phyloP scores from a whole-genome alignment of 2,888 invertebrate genomes.

The Gymnocheta viridis region DNA sequence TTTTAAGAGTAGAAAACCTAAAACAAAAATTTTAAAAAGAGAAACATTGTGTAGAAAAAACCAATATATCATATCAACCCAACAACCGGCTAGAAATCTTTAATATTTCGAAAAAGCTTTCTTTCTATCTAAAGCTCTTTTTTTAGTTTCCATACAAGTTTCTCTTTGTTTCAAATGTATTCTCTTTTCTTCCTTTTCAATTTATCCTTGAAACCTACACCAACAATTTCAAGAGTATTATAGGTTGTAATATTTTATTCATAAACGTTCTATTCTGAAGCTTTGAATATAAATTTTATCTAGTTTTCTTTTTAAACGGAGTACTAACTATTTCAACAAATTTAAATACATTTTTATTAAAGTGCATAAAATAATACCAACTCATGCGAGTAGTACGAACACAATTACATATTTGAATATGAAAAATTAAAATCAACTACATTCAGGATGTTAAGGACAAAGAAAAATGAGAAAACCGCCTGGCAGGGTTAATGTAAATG shows the following conservation, averaged over 20 bases:
- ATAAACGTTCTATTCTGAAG: neutral
- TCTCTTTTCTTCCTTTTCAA: neutral
- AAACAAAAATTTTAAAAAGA: neutral
- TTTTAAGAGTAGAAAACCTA: neutral
- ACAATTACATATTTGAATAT: neutral
- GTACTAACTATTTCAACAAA: neutral
- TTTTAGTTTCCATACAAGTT: neutral
- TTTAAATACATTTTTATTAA: neutral
- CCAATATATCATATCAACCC: neutral
- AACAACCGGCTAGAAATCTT: neutral
- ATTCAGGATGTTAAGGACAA: neutral
- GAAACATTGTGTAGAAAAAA: neutral
- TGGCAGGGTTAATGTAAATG: neutral
- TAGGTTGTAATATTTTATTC: slow-evolving; percentile 26
- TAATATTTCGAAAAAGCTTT: slow-evolving; percentile 33
- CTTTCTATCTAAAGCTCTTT: neutral
- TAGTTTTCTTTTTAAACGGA: neutral
- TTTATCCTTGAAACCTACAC: slow-evolving; percentile 26
- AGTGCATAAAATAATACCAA: neutral
- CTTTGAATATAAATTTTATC: slow-evolving; percentile 6
- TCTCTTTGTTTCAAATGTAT: neutral
- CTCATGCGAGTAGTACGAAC: neutral
- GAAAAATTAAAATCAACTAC: neutral
- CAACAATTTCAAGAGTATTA: slow-evolving; percentile 30
- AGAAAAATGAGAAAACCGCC: neutral